Percentiles rank a stretch among this genome's conserved stretches.
These are phyloP conservation scores for Pachyramphus minor DNA, from an alignment of 2,113 vertebrate species.

Conservation along the genomic window DNA sequence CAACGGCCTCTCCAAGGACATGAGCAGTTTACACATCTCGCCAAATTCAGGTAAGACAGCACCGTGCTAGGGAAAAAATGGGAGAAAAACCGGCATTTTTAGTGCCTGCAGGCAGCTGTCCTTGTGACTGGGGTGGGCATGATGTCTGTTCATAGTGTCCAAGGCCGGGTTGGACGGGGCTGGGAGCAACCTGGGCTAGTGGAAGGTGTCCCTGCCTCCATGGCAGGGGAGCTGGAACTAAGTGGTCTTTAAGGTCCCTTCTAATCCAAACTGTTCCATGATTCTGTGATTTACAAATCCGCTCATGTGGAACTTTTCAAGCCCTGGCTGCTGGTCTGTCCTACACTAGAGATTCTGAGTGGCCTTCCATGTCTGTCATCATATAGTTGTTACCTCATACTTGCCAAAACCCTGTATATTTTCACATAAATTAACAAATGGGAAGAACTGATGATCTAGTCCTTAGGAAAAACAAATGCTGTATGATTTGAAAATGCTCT, in stretches of 20 bases:
- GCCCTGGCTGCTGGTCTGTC: neutral
- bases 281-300: neutral
- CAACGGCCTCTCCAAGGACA: slow-evolving; percentile 92
- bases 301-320: neutral
- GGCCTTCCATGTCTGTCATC: neutral
- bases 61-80: fast-evolving
- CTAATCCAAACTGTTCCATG: neutral
- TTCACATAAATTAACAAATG: neutral
- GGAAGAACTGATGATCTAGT: neutral
- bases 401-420: neutral
- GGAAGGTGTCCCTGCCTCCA: neutral
- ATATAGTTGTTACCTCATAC: neutral
- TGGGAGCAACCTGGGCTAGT: fast-evolving
- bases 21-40: slow-evolving; percentile 92
- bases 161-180: neutral
- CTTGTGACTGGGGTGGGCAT: fast-evolving
- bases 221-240: neutral
- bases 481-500: neutral
- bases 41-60: slow-evolving; percentile 80
- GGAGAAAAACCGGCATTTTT: neutral
- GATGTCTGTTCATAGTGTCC: neutral
- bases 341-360: neutral
- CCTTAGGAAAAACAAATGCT: neutral
- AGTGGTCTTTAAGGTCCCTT: neutral
- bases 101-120: neutral